A percentile compares a stretch with the other conserved stretches of the same genome.
Conservation (phyloP, 2,888 invertebrate genomes). For the Nezara viridula region DNA sequence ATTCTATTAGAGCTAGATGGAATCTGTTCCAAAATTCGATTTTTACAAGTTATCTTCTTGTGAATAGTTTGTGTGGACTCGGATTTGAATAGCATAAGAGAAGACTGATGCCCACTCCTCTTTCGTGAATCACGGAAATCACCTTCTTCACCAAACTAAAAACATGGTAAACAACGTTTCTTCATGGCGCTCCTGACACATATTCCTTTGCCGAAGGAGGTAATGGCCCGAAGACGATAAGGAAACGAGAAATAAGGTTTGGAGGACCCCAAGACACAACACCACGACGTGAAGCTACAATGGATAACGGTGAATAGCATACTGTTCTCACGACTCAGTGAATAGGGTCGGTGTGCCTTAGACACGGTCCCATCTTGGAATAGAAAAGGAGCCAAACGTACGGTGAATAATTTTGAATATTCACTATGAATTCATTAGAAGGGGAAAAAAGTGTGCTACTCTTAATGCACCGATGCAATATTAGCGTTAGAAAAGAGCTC, state of each 20-base stretch:
- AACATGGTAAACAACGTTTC: background rate
- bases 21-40: too few relatives aligned
- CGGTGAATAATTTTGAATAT: slow-evolving; percentile 17
- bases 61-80: too few relatives aligned
- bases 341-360: slow-evolving; percentile 9
- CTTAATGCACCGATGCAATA: background rate
- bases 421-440: background rate
- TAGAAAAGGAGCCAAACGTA: background rate
- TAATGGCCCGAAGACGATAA: background rate
- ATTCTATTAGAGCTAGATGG: too few relatives aligned
- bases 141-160: background rate
- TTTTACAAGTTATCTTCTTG: too few relatives aligned
- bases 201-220: background rate
- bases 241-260: slow-evolving; percentile 27
- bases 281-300: slow-evolving; percentile 6
- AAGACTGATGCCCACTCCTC: background rate
- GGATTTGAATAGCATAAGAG: too few relatives aligned
- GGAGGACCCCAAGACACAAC: slow-evolving; percentile 8
- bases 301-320: slow-evolving; percentile 25
- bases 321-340: slow-evolving; percentile 26
- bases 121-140: background rate
- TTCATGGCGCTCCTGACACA: background rate
- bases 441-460: background rate
- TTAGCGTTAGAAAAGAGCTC: background rate
- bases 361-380: background rate